Base-by-base conservation (phyloP, 2,888 invertebrate genomes). In the Aleiodes leptofemur region DNA sequence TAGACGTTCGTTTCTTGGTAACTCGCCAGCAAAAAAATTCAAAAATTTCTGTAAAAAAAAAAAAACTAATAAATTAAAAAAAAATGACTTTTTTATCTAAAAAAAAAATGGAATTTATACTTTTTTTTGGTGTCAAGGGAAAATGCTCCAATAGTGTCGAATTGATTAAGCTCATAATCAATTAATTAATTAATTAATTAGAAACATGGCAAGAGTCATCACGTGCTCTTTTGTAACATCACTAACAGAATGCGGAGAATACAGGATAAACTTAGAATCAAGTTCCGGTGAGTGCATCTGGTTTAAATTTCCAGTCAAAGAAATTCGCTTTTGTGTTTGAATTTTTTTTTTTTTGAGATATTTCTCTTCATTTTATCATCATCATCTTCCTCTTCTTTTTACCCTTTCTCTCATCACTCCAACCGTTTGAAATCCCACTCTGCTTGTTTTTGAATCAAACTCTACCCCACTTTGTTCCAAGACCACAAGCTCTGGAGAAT, bases 211-310 rank as follows among this genome's bases (percentile, higher is more conserved):
- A 13, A 64, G 43, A 31, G 70, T 71, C 14, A 83, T 83, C 73
- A 80, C 82, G 31, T 85, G 82, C 74, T 80, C 83, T 13, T 76
- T 74, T n/a, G 68, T 84, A 11, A 81, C 83, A 71, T 80, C 85
- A 8, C 79, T 82, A 43, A 69, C 83, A 14, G 81, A 79, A 4
- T 76, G 77, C 71, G 80, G 78, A 38, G 78, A 82, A 72, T 72
- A 61, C 55, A 70, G 77, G n/a, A 75, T 71, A 9, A 76, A 81
- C 51, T 76, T 82, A 1, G 78, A 73, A 2, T 83, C 85, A 23
- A 82, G 82, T 78, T 83, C 85, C 66, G 86, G 86, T 86, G 76
- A 79, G 78, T 80, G 14, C 48, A 53, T 68, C 31, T 23, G 78
- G 73, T 72, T 31, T 70, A 43, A 34, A 48, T 68, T 34, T 43